phyloP scores from a whole-genome alignment of 1,140 invertebrate species.

The Drosophila rhopaloa region DNA sequence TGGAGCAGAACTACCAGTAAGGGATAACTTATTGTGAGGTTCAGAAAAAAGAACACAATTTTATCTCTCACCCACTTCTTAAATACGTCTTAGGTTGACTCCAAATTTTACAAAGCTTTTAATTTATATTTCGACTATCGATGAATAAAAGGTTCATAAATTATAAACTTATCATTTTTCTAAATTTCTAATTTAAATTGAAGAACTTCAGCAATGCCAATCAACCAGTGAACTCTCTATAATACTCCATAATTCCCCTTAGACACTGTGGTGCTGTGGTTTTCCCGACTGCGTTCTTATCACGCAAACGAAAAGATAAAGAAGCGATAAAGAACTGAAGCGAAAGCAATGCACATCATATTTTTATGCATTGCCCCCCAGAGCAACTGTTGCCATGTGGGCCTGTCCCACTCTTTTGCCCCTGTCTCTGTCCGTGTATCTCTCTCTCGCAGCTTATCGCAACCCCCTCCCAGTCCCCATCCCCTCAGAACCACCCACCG shows the following conservation, averaged over 20 bases:
- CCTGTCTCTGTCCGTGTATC: slow-evolving; percentile 12
- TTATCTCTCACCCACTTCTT: too few relatives aligned
- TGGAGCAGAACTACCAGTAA: too few relatives aligned
- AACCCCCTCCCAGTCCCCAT: not conserved
- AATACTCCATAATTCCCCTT: slow-evolving; percentile 13
- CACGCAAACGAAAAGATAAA: slow-evolving; percentile 24
- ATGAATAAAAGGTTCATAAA: too few relatives aligned
- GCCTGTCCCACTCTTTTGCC: not conserved
- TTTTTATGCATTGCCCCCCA: slow-evolving; percentile 35
- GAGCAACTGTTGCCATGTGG: slow-evolving; percentile 29
- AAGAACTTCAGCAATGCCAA: slow-evolving; percentile 6
- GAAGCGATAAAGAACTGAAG: slow-evolving; percentile 14
- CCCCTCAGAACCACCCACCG: not conserved
- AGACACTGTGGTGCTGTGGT: slow-evolving; percentile 7
- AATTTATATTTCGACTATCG: too few relatives aligned
- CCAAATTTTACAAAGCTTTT: too few relatives aligned
- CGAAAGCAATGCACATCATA: slow-evolving; percentile 33
- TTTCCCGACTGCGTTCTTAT: slow-evolving; percentile 11
- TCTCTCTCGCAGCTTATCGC: slow-evolving; percentile 38
- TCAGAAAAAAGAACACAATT: too few relatives aligned
- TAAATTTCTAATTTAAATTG: not conserved
- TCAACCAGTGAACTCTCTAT: slow-evolving; percentile 26
- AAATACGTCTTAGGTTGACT: too few relatives aligned
- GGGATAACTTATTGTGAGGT: too few relatives aligned
- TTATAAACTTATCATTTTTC: too few relatives aligned